Base-by-base conservation (phyloP, 2,888 invertebrate species). In the Acrobasis consociella region DNA sequence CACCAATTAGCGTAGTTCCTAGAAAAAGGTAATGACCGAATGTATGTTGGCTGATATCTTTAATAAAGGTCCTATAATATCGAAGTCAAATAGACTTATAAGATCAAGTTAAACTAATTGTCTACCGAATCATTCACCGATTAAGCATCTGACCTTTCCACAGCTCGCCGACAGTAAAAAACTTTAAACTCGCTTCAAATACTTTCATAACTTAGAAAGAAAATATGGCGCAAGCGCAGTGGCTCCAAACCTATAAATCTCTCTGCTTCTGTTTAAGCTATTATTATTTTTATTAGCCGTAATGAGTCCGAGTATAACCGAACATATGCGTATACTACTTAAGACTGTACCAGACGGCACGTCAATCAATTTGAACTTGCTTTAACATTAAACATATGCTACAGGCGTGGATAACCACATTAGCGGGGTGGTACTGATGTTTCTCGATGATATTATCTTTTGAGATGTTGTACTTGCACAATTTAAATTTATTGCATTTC, bases 331-430 rank as follows among this genome's bases (percentile, higher is more conserved):
- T 60, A 31, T 51, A 58, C 61, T 63, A 62, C 62, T 64, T 56
- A 52, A 55, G 64, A 60, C 60, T 55, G 60, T 63, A 82, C 82
- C 87, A 87, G 85, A 85, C 84, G 78, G 75, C 80, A 81, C 83
- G 90, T 90, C 91, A 89, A 89, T 91, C 91, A 91, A 83, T 83
- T 86, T 81, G 83, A 86, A 84, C 80, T 84, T 80, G 74, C 78
- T 77, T 73, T 77, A 79, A 91, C 89, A 89, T 86, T 85, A 86
- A 89, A 83, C 91, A 91, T 83, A 84, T 89, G 91, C 75, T 79
- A 76, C 76, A 77, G 73, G 83, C 84, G 83, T 89, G 84, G 85
- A 86, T 87, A 86, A 81, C 82, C 77, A 80, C 77, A 78, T 85
- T 85, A 84, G 79, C 66, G 64, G 49, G 63, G 72, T 72, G 71